Conservation (phyloP, 2,113 vertebrate genomes). For the Xenopus borealis region DNA sequence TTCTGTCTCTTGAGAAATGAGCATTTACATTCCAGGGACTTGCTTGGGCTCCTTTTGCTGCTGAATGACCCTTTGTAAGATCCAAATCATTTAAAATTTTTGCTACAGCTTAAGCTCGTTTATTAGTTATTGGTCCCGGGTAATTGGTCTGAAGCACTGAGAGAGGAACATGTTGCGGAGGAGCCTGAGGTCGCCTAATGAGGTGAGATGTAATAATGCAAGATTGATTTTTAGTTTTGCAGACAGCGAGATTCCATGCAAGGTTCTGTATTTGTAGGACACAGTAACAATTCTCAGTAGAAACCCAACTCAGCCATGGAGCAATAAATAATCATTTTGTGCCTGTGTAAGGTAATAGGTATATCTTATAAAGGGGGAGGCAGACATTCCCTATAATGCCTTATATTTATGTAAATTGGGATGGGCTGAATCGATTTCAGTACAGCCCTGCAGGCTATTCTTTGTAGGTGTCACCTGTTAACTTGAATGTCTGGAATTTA, state of each 20-base stretch:
- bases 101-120: constrained; percentile 34
- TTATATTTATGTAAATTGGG: too few species aligned
- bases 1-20: constrained; percentile 14
- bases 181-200: constrained; percentile 41
- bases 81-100: constrained; percentile 24
- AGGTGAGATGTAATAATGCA: constrained; percentile 39
- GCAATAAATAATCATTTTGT: neutral
- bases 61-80: constrained; percentile 21
- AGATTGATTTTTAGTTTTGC: constrained; percentile 34
- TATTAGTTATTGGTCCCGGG: constrained; percentile 41
- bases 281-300: neutral
- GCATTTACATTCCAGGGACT: constrained; percentile 16
- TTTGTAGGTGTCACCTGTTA: too few species aligned
- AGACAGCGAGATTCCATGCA: neutral
- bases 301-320: neutral
- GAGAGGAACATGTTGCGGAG: constrained; percentile 19
- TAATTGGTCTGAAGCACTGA: constrained; percentile 32
- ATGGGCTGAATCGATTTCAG: too few species aligned
- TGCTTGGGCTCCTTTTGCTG: neutral
- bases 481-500: too few species aligned
- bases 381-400: too few species aligned
- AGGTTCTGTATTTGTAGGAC: neutral
- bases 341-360: neutral
- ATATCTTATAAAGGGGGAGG: too few species aligned
- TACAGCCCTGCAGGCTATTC: too few species aligned